Conservation (phyloP, 1,140 invertebrate species). For the Hylaeus anthracinus region DNA sequence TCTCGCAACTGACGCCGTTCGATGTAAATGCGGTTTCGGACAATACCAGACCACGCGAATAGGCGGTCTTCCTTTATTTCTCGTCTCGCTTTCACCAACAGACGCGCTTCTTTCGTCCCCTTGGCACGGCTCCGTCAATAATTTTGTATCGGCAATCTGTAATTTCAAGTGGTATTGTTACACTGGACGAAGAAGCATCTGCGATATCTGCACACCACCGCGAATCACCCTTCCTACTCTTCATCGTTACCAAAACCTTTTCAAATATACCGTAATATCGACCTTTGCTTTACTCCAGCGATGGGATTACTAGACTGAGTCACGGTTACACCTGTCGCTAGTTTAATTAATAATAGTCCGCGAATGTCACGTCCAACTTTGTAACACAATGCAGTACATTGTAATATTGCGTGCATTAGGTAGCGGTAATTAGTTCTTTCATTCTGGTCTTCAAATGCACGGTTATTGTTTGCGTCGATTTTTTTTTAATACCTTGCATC, state of each 20-base stretch:
- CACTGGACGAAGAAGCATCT: conserved; percentile 69
- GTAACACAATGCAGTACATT: too few species aligned
- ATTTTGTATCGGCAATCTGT: conserved; percentile 76
- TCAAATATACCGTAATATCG: conserved; percentile 12
- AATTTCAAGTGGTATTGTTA: conserved; percentile 75
- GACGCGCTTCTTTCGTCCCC: conserved; percentile 39
- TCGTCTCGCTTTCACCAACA: conserved; percentile 7
- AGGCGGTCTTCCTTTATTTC: conserved; percentile 26
- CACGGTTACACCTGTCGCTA: neutral
- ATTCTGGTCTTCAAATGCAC: too few species aligned
- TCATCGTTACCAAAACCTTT: conserved; percentile 59
- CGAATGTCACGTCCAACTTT: too few species aligned
- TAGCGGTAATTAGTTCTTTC: too few species aligned
- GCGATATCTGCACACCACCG: conserved; percentile 59
- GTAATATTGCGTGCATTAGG: too few species aligned
- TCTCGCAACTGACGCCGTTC: conserved; percentile 74
- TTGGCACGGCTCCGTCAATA: conserved; percentile 59
- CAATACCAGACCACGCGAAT: conserved; percentile 67
- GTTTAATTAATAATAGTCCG: too few species aligned
- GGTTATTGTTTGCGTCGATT: too few species aligned
- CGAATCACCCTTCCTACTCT: neutral
- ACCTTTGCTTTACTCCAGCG: neutral
- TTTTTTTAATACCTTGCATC: too few species aligned
- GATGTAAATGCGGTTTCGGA: conserved; percentile 71
- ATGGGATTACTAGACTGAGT: neutral